Evolutionary conservation across 2,797 vertebrate genomes (phyloP).

Genomic region (Myripristis murdjan): DNA sequence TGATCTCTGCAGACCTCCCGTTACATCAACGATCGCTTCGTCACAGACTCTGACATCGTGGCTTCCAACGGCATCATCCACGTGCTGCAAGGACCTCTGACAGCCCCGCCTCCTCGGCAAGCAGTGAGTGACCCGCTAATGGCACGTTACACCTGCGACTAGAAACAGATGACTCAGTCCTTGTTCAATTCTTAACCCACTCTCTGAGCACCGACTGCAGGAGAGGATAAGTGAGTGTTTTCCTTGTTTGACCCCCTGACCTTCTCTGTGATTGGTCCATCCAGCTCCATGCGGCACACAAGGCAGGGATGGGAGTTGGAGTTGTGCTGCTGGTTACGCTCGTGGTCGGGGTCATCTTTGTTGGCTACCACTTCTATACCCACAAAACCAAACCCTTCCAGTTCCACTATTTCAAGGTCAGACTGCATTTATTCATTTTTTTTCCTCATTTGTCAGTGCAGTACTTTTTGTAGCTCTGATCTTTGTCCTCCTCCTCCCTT

Average conservation of each 20-base stretch:
- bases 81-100: conserved; percentile 89
- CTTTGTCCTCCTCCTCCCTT: not conserved
- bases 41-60: conserved; percentile 87
- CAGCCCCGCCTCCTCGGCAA: conserved; percentile 82
- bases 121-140: conserved; percentile 74
- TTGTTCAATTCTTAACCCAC: not conserved
- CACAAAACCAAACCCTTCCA: conserved; percentile 83
- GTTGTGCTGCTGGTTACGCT: conserved; percentile 86
- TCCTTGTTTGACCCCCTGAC: conserved; percentile 1
- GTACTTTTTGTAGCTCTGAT: not conserved
- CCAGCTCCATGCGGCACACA: conserved; percentile 75
- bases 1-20: conserved; percentile 80
- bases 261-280: conserved; percentile 32
- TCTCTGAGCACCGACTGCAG: too few species aligned
- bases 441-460: not conserved
- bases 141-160: not conserved
- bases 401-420: conserved; percentile 93
- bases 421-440: too few species aligned
- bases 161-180: too few species aligned
- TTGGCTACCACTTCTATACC: conserved; percentile 88
- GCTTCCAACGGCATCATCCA: conserved; percentile 96
- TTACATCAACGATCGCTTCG: conserved; percentile 89
- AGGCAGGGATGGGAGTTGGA: conserved; percentile 85
- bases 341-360: conserved; percentile 74
- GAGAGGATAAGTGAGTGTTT: not conserved